These are phyloP conservation scores for Erythrocebus patas DNA, from an alignment of 2,113 vertebrate species.

Conservation along the genomic window DNA sequence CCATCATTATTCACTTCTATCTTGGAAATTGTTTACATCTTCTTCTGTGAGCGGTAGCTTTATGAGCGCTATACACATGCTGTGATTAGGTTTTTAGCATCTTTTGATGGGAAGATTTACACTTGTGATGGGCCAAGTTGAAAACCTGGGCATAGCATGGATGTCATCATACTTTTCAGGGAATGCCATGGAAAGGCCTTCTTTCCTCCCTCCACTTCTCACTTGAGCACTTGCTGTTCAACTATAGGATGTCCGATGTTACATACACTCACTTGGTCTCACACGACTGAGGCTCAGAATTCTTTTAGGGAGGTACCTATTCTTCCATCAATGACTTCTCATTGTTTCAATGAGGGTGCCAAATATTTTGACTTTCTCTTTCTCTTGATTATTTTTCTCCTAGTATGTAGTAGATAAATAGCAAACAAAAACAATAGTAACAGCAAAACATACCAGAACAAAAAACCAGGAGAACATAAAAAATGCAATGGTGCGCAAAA, in stretches of 20 bases:
- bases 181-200: background rate
- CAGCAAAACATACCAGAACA: background rate
- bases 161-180: background rate
- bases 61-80: background rate
- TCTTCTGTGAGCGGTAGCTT: background rate
- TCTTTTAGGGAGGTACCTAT: background rate
- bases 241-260: rapidly evolving
- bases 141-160: background rate
- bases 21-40: background rate
- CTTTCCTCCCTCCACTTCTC: background rate
- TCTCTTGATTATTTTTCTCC: background rate
- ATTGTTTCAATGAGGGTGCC: background rate
- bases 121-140: background rate
- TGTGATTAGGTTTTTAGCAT: background rate
- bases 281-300: background rate
- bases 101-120: background rate
- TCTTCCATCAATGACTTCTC: background rate
- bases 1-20: background rate
- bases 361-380: background rate
- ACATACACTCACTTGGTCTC: rapidly evolving
- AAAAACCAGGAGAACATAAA: background rate
- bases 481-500: background rate
- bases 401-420: background rate
- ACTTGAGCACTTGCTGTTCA: background rate
- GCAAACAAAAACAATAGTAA: background rate